Percentiles rank a stretch among this genome's conserved stretches.
Conservation (phyloP, 2,888 invertebrate genomes). For the Tigriopus californicus region DNA sequence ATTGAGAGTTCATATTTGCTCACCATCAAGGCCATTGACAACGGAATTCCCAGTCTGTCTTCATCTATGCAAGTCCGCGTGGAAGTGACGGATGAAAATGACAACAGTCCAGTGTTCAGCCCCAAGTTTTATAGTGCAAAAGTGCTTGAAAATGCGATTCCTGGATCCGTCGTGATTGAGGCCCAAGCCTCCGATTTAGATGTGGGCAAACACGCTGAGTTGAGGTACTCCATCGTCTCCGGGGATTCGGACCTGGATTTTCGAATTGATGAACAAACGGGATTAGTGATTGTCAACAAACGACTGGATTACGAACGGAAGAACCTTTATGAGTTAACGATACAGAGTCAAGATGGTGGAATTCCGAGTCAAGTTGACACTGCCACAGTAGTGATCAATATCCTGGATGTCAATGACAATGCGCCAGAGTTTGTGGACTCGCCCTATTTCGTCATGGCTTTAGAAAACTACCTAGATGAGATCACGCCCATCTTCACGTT, state of each 20-base stretch:
- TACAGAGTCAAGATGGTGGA: conserved; percentile 69
- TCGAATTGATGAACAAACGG: conserved; percentile 75
- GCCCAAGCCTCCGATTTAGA: conserved; percentile 75
- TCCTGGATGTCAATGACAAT: conserved; percentile 83
- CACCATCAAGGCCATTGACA: conserved; percentile 51
- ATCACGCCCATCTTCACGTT: conserved; percentile 40
- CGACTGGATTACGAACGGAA: conserved; percentile 82
- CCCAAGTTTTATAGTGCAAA: conserved; percentile 65
- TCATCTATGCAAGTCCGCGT: conserved; percentile 29
- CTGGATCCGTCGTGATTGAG: conserved; percentile 73
- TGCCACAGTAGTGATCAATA: conserved; percentile 50
- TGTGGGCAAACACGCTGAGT: conserved; percentile 70
- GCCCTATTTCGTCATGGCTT: conserved; percentile 79
- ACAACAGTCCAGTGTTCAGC: conserved; percentile 26
- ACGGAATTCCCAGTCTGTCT: conserved; percentile 52
- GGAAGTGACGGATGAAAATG: conserved; percentile 37
- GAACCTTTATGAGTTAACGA: conserved; percentile 56
- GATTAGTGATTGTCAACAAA: conserved; percentile 72
- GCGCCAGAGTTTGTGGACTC: conserved; percentile 72
- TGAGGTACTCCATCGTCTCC: conserved; percentile 67
- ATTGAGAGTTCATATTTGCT: conserved; percentile 51
- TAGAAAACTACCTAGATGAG: conserved; percentile 68
- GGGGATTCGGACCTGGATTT: conserved; percentile 83
- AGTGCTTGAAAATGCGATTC: conserved; percentile 79
- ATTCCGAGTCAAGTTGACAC: conserved; percentile 44